Evolutionary conservation across 2,113 vertebrate species (phyloP).

Genomic region (Gasterosteus aculeatus): DNA sequence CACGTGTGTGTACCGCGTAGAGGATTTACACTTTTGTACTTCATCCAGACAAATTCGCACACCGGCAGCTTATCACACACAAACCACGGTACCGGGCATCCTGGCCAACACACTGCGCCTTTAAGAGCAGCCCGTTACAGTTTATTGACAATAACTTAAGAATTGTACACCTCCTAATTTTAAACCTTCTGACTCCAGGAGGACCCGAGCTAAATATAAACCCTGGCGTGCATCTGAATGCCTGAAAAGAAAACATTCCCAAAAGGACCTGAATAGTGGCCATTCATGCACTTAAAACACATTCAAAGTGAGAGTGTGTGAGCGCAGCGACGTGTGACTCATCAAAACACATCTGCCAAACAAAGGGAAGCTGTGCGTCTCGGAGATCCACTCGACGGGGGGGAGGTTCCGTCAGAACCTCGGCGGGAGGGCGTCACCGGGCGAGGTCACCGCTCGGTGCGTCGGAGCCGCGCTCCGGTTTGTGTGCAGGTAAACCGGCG

Average conservation of each 20-base stretch:
- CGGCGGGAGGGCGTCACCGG: not conserved
- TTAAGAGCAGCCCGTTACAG: constrained; percentile 72
- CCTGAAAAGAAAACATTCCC: constrained; percentile 77
- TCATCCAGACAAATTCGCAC: constrained; percentile 43
- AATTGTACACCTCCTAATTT: constrained; percentile 84
- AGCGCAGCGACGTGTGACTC: constrained; percentile 46
- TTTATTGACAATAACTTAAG: constrained; percentile 82
- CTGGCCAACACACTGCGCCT: constrained; percentile 56
- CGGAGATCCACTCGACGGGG: constrained; percentile 36
- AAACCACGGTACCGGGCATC: constrained; percentile 35
- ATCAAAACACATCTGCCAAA: constrained; percentile 54
- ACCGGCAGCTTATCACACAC: constrained; percentile 55
- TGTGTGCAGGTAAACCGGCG: constrained; percentile 1
- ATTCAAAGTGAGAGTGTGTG: constrained; percentile 31
- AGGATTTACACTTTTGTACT: constrained; percentile 69
- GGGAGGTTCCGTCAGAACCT: constrained; percentile 42
- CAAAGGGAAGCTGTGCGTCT: constrained; percentile 13
- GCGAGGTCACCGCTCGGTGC: too few relatives aligned
- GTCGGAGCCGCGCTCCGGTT: too few relatives aligned
- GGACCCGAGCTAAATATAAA: constrained; percentile 81
- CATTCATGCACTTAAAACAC: constrained; percentile 72
- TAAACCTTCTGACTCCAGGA: constrained; percentile 78
- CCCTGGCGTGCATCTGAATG: constrained; percentile 73
- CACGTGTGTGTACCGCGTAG: constrained; percentile 36
- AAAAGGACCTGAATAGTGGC: constrained; percentile 70